These are phyloP conservation scores for Leptinotarsa juncta DNA, from an alignment of 2,888 invertebrate genomes.

Conservation along the genomic window DNA sequence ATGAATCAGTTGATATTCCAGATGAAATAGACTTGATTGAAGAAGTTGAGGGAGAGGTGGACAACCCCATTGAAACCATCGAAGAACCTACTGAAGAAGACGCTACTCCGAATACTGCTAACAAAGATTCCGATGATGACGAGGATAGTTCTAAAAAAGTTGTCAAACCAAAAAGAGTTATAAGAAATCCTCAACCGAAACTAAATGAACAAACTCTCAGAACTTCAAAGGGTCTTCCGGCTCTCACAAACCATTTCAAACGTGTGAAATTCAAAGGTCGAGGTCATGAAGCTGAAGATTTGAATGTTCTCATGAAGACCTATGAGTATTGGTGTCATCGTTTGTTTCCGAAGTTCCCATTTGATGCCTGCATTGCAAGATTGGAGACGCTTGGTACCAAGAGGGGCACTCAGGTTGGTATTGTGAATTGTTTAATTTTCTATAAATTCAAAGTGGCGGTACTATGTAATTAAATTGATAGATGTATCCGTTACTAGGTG, in stretches of 20 bases:
- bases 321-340: conserved; percentile 95
- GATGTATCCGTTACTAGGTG: too few relatives aligned
- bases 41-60: conserved; percentile 33
- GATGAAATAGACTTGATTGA: conserved; percentile 21
- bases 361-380: conserved; percentile 85
- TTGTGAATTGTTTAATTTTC: not conserved
- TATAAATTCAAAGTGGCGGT: not conserved
- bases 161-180: conserved; percentile 69
- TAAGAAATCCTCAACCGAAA: conserved; percentile 75
- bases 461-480: too few relatives aligned
- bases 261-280: conserved; percentile 86
- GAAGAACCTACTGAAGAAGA: conserved; percentile 44
- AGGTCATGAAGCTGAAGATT: conserved; percentile 85
- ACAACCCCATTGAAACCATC: conserved; percentile 45
- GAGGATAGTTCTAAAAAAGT: conserved; percentile 61
- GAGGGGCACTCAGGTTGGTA: conserved; percentile 77
- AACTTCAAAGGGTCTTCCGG: conserved; percentile 84
- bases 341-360: conserved; percentile 88
- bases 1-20: conserved; percentile 40
- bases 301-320: conserved; percentile 82
- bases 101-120: conserved; percentile 40
- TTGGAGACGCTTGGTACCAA: conserved; percentile 87
- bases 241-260: conserved; percentile 82
- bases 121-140: conserved; percentile 57
- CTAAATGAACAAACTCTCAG: conserved; percentile 79